Evolutionary conservation across 2,888 invertebrate genomes (phyloP).

Genomic region (Melieria picta): DNA sequence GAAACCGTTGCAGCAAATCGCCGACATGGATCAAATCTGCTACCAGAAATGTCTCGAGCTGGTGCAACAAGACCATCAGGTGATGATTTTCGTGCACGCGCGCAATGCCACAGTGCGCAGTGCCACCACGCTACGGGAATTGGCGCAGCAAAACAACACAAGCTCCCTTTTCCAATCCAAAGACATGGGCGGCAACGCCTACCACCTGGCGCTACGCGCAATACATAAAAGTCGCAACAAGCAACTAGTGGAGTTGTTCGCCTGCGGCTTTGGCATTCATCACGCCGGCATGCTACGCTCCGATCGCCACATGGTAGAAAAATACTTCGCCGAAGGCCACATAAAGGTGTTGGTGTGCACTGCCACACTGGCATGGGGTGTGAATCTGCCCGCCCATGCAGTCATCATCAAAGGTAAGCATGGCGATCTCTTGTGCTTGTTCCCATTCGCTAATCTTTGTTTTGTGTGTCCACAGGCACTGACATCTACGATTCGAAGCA

Average conservation of each 20-base stretch:
- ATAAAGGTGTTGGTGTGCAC: constrained; percentile 94
- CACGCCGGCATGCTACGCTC: constrained; percentile 94
- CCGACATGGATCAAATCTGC: constrained; percentile 90
- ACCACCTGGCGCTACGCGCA: constrained; percentile 76
- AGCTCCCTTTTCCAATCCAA: constrained; percentile 76
- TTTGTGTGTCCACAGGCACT: constrained; percentile 68
- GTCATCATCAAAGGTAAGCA: constrained; percentile 73
- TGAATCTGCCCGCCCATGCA: constrained; percentile 98
- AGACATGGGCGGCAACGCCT: constrained; percentile 68
- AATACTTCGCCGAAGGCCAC: constrained; percentile 87
- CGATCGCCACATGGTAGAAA: constrained; percentile 90
- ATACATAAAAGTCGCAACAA: constrained; percentile 82
- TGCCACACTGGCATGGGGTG: constrained; percentile 99
- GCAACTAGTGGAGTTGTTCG: constrained; percentile 83
- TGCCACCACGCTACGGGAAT: constrained; percentile 84
- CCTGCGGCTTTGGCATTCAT: constrained; percentile 91
- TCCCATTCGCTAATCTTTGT: neutral
- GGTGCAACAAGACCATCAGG: constrained; percentile 91
- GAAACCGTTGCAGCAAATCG: constrained; percentile 71
- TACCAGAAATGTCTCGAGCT: constrained; percentile 91
- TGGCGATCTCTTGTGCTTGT: too few relatives aligned
- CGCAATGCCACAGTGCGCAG: constrained; percentile 94
- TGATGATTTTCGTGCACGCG: constrained; percentile 98
- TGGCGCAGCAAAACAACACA: constrained; percentile 81
- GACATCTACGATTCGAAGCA: constrained; percentile 97